Conservation (phyloP, 2,888 invertebrate species). For the Chloroclysta siterata region DNA sequence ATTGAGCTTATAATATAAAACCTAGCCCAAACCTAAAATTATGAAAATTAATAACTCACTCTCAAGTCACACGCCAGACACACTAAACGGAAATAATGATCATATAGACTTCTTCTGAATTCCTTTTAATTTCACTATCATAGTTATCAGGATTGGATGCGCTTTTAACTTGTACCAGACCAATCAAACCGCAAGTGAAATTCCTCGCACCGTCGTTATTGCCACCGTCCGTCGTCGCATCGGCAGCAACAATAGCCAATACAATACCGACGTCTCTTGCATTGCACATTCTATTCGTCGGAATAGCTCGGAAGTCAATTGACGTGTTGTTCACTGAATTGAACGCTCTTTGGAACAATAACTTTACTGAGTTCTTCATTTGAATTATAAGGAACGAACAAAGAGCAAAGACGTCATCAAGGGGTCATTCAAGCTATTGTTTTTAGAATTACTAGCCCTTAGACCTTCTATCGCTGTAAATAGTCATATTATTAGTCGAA, state of each 20-base stretch:
- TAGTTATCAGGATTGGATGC: not conserved
- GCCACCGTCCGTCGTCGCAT: slow-evolving; percentile 17
- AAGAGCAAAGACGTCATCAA: not conserved
- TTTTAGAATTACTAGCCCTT: too few species aligned
- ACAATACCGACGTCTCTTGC: slow-evolving; percentile 18
- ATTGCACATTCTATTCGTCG: not conserved
- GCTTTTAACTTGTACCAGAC: slow-evolving; percentile 11
- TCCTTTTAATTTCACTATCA: too few species aligned
- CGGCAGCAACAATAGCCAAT: slow-evolving; percentile 33
- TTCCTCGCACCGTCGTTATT: slow-evolving; percentile 60
- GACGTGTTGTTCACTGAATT: slow-evolving; percentile 21
- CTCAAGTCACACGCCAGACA: too few species aligned
- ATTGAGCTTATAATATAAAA: too few species aligned
- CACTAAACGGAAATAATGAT: too few species aligned
- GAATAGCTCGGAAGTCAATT: slow-evolving; percentile 26
- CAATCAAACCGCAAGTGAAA: slow-evolving; percentile 53
- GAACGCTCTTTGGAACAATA: slow-evolving; percentile 10
- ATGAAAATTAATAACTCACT: too few species aligned
- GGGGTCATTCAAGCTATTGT: not conserved
- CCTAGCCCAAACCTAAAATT: too few species aligned
- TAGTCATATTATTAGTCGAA: too few species aligned
- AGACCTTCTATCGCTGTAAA: too few species aligned
- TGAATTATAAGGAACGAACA: not conserved
- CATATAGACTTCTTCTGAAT: too few species aligned
- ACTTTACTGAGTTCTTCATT: slow-evolving; percentile 6